Conservation (phyloP, 2,888 invertebrate species). For the Nephrotoma flavescens region DNA sequence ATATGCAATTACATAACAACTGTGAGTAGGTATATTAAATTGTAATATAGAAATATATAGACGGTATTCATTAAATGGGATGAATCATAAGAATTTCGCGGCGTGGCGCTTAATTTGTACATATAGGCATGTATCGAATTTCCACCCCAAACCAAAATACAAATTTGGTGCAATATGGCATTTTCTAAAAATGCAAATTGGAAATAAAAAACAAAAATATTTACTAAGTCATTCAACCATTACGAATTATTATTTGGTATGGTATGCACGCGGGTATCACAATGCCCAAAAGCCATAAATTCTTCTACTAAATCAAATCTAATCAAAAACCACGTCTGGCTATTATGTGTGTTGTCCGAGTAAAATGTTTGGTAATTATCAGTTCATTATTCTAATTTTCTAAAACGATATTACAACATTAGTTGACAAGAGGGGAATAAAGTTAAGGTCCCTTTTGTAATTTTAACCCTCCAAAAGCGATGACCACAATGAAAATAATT, state of each 20-base stretch:
- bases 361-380: neutral
- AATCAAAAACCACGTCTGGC: neutral
- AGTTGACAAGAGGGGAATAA: neutral
- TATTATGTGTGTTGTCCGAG: neutral
- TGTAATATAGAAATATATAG: neutral
- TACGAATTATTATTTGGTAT: neutral
- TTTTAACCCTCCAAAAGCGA: neutral
- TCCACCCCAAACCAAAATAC: neutral
- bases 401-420: neutral
- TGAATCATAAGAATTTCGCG: neutral
- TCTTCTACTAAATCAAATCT: neutral
- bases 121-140: neutral
- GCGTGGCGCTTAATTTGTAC: neutral
- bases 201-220: neutral
- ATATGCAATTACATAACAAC: neutral
- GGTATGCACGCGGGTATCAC: neutral
- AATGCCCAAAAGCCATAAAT: neutral
- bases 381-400: neutral
- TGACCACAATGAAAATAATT: neutral
- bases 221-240: neutral
- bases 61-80: neutral
- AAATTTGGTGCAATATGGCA: neutral
- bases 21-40: neutral
- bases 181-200: neutral
- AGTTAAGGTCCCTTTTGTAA: neutral